Conservation (phyloP, 2,113 vertebrate species). For the Ascaphus truei region DNA sequence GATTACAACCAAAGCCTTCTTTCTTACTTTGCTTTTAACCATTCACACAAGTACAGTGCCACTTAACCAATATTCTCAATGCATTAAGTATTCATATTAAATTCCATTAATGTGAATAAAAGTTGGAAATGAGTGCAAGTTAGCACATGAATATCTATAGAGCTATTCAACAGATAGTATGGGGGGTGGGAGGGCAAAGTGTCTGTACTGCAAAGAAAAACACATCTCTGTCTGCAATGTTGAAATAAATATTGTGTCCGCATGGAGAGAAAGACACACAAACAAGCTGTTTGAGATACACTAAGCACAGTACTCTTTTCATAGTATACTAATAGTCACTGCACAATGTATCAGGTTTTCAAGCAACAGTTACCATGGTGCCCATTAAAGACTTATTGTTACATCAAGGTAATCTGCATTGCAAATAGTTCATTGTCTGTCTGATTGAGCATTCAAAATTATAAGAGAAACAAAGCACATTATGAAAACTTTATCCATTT, state of each 20-base stretch:
- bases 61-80: no score
- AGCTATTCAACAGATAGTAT: no score
- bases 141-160: not conserved
- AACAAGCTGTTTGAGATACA: not conserved
- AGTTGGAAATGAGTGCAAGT: not conserved
- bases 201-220: not conserved
- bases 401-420: slow-evolving; percentile 8
- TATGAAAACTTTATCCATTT: not conserved
- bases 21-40: no score
- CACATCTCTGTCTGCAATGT: not conserved
- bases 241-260: not conserved
- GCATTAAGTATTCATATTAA: no score
- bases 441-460: not conserved
- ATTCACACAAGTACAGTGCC: no score
- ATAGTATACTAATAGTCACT: not conserved
- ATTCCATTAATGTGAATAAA: no score
- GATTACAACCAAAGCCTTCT: no score
- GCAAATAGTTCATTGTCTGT: not conserved
- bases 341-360: not conserved
- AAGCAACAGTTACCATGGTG: slow-evolving; percentile 8
- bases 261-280: not conserved
- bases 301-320: not conserved
- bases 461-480: not conserved
- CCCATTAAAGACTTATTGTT: slow-evolving; percentile 7
- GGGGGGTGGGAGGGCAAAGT: not conserved